Evolutionary conservation across 1,140 invertebrate genomes (phyloP).

Genomic region (Hylyphantes graminicola): DNA sequence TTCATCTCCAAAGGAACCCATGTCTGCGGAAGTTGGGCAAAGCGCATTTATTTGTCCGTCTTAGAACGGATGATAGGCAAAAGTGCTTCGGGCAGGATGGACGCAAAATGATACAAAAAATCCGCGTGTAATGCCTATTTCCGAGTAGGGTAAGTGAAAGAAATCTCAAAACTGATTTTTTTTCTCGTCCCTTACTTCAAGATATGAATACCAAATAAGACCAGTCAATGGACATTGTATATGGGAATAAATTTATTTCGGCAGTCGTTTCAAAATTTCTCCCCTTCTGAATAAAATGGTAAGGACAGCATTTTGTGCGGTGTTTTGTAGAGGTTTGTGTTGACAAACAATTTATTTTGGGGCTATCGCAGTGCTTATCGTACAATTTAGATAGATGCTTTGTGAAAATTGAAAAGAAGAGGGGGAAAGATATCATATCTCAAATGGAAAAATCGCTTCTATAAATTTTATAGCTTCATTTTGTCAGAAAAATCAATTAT

Average conservation of each 20-base stretch:
- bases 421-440: no score
- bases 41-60: slow-evolving; percentile 28
- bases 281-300: slow-evolving; percentile 23
- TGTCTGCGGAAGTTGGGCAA: slow-evolving; percentile 37
- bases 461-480: no score
- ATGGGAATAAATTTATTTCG: slow-evolving; percentile 44
- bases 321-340: slow-evolving; percentile 25
- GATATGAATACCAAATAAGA: slow-evolving; percentile 54
- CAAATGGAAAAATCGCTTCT: no score
- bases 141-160: slow-evolving; percentile 47
- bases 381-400: no score
- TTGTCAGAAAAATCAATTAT: no score
- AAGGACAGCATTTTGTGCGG: slow-evolving; percentile 30
- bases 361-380: not conserved
- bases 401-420: no score
- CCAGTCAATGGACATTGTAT: slow-evolving; percentile 32
- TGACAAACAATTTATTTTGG: slow-evolving; percentile 21
- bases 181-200: slow-evolving; percentile 41
- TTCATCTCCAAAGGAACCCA: not conserved
- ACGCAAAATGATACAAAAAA: slow-evolving; percentile 20
- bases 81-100: slow-evolving; percentile 28
- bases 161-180: slow-evolving; percentile 46
- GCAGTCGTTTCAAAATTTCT: slow-evolving; percentile 25
- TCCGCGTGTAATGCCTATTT: slow-evolving; percentile 38
- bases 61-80: slow-evolving; percentile 15